These are phyloP conservation scores for Zosterops japonicus DNA, from an alignment of 2,113 vertebrate genomes.

Conservation along the genomic window DNA sequence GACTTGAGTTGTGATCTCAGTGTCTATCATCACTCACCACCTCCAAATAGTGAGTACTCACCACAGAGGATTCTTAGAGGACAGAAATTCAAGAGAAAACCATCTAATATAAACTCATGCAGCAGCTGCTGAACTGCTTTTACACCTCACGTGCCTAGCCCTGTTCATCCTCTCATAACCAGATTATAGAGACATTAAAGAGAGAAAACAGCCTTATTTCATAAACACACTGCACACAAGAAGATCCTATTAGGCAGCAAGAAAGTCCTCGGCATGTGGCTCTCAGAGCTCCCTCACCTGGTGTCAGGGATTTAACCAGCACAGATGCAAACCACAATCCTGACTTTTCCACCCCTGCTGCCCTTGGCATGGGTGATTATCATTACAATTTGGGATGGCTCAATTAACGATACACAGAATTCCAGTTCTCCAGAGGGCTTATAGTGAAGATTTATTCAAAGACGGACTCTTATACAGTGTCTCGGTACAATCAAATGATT, in stretches of 20 bases:
- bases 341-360: background rate
- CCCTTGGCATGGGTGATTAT: accelerated
- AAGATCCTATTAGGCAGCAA: background rate
- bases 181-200: background rate
- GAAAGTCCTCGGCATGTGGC: background rate
- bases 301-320: background rate
- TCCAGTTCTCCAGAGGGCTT: no score
- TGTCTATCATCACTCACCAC: background rate
- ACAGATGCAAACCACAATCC: accelerated
- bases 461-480: no score
- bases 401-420: no score
- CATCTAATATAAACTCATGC: background rate
- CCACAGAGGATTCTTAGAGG: background rate
- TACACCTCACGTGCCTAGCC: background rate
- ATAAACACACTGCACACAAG: background rate
- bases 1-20: background rate
- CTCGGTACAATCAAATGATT: no score
- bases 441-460: no score
- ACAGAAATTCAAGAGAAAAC: background rate
- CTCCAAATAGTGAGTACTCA: background rate
- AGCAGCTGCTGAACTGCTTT: background rate
- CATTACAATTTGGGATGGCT: no score
- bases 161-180: background rate
- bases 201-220: background rate
- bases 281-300: background rate